Percentiles rank a stretch among this genome's conserved stretches.
phyloP scores from a whole-genome alignment of 2,888 invertebrate species.

The Entomobrya multifasciata region DNA sequence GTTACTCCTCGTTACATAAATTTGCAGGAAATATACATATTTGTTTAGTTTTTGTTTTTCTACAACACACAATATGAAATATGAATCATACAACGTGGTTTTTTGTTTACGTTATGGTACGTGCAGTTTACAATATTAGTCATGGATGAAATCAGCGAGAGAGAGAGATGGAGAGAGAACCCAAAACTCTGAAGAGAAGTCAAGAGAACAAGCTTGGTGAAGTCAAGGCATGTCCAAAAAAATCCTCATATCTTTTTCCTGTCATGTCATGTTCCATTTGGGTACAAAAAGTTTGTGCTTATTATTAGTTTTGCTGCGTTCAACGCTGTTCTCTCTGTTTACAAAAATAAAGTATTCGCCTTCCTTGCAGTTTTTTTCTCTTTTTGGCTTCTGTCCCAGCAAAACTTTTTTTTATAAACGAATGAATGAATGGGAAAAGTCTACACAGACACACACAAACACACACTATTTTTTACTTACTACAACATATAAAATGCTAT shows the following conservation, averaged over 20 bases:
- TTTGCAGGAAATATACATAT: no score
- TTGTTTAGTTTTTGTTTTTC: no score
- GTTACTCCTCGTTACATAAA: no score
- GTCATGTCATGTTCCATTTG: constrained; percentile 33
- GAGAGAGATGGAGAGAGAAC: neutral
- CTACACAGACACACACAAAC: no score
- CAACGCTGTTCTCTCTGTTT: neutral
- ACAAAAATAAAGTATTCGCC: neutral
- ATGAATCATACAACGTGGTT: no score
- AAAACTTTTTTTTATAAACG: neutral
- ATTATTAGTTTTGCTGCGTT: neutral
- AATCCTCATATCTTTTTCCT: constrained; percentile 21
- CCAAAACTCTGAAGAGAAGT: neutral
- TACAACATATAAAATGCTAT: constrained; percentile 36
- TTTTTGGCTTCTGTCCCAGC: no score
- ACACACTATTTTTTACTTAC: no score
- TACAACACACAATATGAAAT: no score
- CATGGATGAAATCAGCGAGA: no score
- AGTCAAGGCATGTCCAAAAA: constrained; percentile 14
- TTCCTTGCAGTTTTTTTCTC: neutral
- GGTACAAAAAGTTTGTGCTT: neutral
- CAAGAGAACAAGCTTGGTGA: neutral
- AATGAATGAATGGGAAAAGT: constrained; percentile 27
- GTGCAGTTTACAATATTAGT: no score
- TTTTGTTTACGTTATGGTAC: no score